Evolutionary conservation across 2,113 vertebrate species (phyloP).

Genomic region (Solenodon paradoxus): DNA sequence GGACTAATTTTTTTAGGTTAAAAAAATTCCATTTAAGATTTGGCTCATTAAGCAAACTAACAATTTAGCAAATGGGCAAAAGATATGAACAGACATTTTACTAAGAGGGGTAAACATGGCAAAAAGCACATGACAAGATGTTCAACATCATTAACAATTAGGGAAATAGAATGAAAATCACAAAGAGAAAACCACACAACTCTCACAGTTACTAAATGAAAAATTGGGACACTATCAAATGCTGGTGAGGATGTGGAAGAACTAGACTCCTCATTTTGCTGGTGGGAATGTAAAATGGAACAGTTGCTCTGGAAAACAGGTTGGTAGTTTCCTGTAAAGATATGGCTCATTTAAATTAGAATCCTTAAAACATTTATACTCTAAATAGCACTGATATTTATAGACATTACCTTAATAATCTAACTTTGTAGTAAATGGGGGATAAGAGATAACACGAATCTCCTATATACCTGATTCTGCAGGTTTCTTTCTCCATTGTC

Average conservation of each 20-base stretch:
- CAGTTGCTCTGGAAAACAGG: neutral
- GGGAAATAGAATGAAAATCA: neutral
- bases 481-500: neutral
- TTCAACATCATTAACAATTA: neutral
- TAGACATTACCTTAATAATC: neutral
- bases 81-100: conserved; percentile 8
- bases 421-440: neutral
- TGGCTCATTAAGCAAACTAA: conserved; percentile 40
- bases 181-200: neutral
- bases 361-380: neutral
- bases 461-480: neutral
- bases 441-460: neutral
- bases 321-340: neutral
- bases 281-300: neutral
- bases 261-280: neutral
- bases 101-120: neutral
- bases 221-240: neutral
- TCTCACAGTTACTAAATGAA: neutral
- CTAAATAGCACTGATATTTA: neutral
- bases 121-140: neutral
- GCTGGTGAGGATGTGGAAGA: neutral
- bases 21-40: conserved; percentile 23
- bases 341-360: neutral
- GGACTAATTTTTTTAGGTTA: neutral
- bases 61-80: conserved; percentile 24